Percentiles rank a stretch among this genome's conserved stretches.
These are phyloP conservation scores for Metalampra italica DNA, from an alignment of 2,888 invertebrate species.

Conservation along the genomic window DNA sequence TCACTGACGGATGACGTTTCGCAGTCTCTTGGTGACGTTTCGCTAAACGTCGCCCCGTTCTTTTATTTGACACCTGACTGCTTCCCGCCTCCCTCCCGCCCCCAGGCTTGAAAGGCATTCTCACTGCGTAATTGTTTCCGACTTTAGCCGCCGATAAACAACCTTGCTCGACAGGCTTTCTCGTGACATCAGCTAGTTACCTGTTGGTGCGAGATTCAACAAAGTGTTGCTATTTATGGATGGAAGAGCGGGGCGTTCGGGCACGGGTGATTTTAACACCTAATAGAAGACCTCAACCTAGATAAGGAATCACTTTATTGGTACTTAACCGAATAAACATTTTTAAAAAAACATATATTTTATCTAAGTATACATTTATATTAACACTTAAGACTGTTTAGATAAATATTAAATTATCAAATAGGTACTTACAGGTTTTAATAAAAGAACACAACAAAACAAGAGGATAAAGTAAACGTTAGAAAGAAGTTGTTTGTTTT, in stretches of 20 bases:
- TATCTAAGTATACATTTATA: too few relatives aligned
- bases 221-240: neutral
- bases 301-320: too few relatives aligned
- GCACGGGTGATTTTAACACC: neutral
- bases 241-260: too few relatives aligned
- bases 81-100: constrained; percentile 10
- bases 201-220: neutral
- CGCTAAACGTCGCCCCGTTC: constrained; percentile 8
- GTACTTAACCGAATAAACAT: too few relatives aligned
- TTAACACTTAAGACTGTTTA: too few relatives aligned
- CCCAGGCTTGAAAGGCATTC: constrained; percentile 5
- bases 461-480: constrained; percentile 23
- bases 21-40: neutral
- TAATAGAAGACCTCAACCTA: too few relatives aligned
- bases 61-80: constrained; percentile 25
- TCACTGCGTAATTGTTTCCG: constrained; percentile 40
- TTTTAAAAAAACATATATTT: too few relatives aligned
- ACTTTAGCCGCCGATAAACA: constrained; percentile 29
- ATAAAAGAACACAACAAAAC: too few relatives aligned
- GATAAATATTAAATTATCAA: constrained; percentile 12
- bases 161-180: constrained; percentile 18
- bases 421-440: constrained; percentile 24
- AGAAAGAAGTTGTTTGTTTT: constrained; percentile 20
- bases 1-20: neutral
- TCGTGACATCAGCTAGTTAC: constrained; percentile 1